Conservation (phyloP, 37 sponge, comb jelly and placozoan genomes). For the Axinella damicornis region DNA sequence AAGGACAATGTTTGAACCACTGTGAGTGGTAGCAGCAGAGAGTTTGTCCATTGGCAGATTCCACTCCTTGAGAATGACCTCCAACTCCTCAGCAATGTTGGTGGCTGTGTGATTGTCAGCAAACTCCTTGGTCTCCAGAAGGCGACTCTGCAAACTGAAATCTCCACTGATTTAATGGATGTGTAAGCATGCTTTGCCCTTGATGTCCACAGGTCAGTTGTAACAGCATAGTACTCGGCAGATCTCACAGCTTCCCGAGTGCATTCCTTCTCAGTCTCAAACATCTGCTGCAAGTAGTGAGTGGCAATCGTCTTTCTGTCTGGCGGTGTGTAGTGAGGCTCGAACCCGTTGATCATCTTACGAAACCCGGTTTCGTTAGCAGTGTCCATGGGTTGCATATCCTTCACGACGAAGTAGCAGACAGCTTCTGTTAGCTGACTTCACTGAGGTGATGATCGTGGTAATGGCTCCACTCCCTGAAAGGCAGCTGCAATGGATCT, state of each 20-base stretch:
- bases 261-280: constrained; percentile 21
- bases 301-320: constrained; percentile 25
- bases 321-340: constrained; percentile 53
- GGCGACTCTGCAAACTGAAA: constrained; percentile 7
- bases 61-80: constrained; percentile 31
- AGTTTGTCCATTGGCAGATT: background rate
- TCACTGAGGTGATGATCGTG: too few relatives aligned
- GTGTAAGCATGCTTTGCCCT: constrained; percentile 23
- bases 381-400: constrained; percentile 43
- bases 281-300: constrained; percentile 34
- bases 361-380: constrained; percentile 49
- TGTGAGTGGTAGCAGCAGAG: constrained; percentile 15
- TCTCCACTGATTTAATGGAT: constrained; percentile 19
- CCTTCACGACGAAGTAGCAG: constrained; percentile 44
- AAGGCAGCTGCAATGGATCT: too few relatives aligned
- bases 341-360: constrained; percentile 18
- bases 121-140: constrained; percentile 17
- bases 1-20: constrained; percentile 19
- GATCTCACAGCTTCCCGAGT: background rate
- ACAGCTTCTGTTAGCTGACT: constrained; percentile 8
- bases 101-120: constrained; percentile 9
- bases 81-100: too few relatives aligned
- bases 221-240: constrained; percentile 4
- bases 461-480: too few relatives aligned
- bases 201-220: constrained; percentile 60